Base-by-base conservation (phyloP, 1,140 invertebrate genomes). In the Heliconius melpomene region DNA sequence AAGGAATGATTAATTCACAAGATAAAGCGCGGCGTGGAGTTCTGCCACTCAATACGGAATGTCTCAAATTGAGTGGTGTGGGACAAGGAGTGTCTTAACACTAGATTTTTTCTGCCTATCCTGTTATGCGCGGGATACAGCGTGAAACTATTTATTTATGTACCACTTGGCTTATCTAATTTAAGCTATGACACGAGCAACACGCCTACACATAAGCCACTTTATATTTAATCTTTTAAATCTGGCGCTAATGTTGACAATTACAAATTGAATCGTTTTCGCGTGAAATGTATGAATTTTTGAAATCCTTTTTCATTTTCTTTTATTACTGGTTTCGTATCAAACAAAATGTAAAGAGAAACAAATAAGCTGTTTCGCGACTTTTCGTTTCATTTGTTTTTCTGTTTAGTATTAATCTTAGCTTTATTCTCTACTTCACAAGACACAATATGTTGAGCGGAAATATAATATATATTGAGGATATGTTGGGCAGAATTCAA, bases 191-290 rank as follows among this genome's bases (percentile, higher is more conserved):
- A 29, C 60, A 66, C 23, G 60, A 66, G 60, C 26, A 66, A 66
- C 23, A 29, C 60, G 60, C 60, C 60, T 66, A 66, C 60, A 66
- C 23, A 13, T 66, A 16, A 66, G 13, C 60, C 60, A 66, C 13
- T 66, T 66, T 66, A 66, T 29, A 66, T 66, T 29, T 66, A 29
- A 66, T 29, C 60, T 66, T 66, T 66, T 66, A 66, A 26, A 66
- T 66, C 60, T 66, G 60, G 60, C 60, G 60, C 60, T 66, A 29
- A 26, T 11, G 60, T 66, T 66, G 60, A 66, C 60, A 66, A 66
- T 66, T 66, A 66, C 60, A 66, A 66, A 66, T 66, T 16, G 60
- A 29, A 26, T 13, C 60, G 26, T 0, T 66, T 66, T 66, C 13
- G 2, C 60, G n/a, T 66, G 9, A 29, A 29, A 66, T 26, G 60